These are phyloP conservation scores for Gobio occitaniae DNA, from an alignment of 2,797 vertebrate species.

Conservation along the genomic window DNA sequence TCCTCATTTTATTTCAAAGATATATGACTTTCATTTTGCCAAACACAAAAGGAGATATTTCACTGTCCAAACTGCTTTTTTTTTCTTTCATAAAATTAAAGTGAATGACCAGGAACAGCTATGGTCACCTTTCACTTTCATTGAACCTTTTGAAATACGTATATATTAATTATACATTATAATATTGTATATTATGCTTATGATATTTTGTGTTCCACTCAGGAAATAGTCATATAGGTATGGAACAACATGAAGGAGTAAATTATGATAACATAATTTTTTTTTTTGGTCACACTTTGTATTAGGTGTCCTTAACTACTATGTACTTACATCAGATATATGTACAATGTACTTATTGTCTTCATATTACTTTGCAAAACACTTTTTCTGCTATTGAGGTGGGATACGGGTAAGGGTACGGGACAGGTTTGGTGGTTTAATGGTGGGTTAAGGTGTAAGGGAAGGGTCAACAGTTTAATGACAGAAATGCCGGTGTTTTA, in stretches of 20 bases:
- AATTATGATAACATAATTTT: not conserved
- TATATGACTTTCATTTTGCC: not conserved
- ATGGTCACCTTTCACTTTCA: not conserved
- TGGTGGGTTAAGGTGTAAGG: too few species aligned
- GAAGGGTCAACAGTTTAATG: too few species aligned
- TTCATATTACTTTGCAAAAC: too few species aligned
- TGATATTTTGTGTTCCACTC: not conserved
- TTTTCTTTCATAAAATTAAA: not conserved
- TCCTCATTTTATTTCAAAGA: slow-evolving; percentile 2
- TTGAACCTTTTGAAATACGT: not conserved
- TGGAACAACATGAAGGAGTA: not conserved
- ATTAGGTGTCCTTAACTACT: too few species aligned
- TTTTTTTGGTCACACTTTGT: too few species aligned
- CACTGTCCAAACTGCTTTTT: not conserved
- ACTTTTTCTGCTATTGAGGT: too few species aligned
- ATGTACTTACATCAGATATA: too few species aligned
- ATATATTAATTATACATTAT: not conserved
- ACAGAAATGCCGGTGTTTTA: too few species aligned
- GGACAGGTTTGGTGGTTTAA: too few species aligned
- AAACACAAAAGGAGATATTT: not conserved
- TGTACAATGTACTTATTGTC: too few species aligned
- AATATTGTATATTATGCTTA: not conserved
- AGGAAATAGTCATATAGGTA: not conserved
- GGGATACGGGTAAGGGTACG: too few species aligned
- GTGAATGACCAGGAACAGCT: not conserved